phyloP scores from a whole-genome alignment of 2,888 invertebrate species.

The Phalera bucephala region DNA sequence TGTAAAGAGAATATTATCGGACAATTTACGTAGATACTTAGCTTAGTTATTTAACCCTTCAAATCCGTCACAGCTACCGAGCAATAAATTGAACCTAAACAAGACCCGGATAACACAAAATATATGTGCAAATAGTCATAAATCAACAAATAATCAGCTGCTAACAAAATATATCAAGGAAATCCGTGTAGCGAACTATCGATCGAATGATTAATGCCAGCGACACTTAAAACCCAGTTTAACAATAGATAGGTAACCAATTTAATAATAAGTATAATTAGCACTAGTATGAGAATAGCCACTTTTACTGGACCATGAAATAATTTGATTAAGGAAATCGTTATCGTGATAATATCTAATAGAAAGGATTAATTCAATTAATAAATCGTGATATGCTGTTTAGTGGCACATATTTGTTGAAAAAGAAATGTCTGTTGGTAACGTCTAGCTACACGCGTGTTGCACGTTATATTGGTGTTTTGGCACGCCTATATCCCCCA shows the following conservation, averaged over 20 bases:
- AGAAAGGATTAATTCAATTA: conserved; percentile 1
- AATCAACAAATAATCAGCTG: conserved; percentile 16
- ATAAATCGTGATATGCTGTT: too few species aligned
- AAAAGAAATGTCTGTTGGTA: too few species aligned
- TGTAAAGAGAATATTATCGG: too few species aligned
- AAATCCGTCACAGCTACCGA: neutral
- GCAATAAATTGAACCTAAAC: neutral
- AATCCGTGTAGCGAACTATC: conserved; percentile 30
- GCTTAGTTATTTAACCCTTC: too few species aligned
- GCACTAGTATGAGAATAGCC: conserved; percentile 1
- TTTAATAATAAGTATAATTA: conserved; percentile 7
- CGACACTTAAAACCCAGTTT: conserved; percentile 17
- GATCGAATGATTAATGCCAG: conserved; percentile 17
- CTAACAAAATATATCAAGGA: conserved; percentile 24
- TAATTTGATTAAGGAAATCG: conserved; percentile 11
- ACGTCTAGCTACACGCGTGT: too few species aligned
- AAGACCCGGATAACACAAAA: too few species aligned
- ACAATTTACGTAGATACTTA: too few species aligned
- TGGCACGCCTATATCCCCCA: too few species aligned
- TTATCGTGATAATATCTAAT: conserved; percentile 11
- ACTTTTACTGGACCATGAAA: conserved; percentile 13
- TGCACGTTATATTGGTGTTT: too few species aligned
- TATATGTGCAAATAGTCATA: conserved; percentile 13
- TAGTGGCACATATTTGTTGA: too few species aligned
- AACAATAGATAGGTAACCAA: conserved; percentile 8